Conservation (phyloP, 2,888 invertebrate genomes). For the Athrips mouffetella region DNA sequence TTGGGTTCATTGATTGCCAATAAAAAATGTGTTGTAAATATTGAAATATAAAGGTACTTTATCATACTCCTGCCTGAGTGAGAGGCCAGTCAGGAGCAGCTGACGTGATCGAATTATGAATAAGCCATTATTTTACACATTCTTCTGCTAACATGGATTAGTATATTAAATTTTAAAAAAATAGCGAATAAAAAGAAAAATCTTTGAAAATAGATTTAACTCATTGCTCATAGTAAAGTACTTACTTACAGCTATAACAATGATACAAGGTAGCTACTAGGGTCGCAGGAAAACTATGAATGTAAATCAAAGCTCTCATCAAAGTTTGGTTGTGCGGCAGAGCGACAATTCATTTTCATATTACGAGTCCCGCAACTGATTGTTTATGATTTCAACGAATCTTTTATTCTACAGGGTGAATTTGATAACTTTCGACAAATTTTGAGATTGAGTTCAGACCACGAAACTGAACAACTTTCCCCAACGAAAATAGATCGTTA, state of each 20-base stretch:
- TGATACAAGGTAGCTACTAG: slow-evolving; percentile 41
- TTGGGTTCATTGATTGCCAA: neutral
- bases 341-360: slow-evolving; percentile 63
- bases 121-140: slow-evolving; percentile 18
- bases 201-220: too few relatives aligned
- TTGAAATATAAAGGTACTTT: slow-evolving; percentile 19
- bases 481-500: too few relatives aligned
- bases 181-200: too few relatives aligned
- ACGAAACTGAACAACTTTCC: too few relatives aligned
- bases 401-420: too few relatives aligned
- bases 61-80: slow-evolving; percentile 23
- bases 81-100: slow-evolving; percentile 17
- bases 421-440: too few relatives aligned
- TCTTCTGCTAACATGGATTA: slow-evolving; percentile 4
- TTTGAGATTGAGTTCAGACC: too few relatives aligned
- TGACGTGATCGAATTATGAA: slow-evolving; percentile 25
- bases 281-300: slow-evolving; percentile 64
- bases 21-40: slow-evolving; percentile 10
- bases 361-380: slow-evolving; percentile 32
- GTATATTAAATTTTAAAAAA: slow-evolving; percentile 4
- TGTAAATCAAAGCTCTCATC: slow-evolving; percentile 68
- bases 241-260: neutral
- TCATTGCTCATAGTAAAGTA: too few relatives aligned
- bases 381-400: too few relatives aligned
- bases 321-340: slow-evolving; percentile 57